These are phyloP conservation scores for Cancer borealis DNA, from an alignment of 2,888 invertebrate genomes.

Conservation along the genomic window DNA sequence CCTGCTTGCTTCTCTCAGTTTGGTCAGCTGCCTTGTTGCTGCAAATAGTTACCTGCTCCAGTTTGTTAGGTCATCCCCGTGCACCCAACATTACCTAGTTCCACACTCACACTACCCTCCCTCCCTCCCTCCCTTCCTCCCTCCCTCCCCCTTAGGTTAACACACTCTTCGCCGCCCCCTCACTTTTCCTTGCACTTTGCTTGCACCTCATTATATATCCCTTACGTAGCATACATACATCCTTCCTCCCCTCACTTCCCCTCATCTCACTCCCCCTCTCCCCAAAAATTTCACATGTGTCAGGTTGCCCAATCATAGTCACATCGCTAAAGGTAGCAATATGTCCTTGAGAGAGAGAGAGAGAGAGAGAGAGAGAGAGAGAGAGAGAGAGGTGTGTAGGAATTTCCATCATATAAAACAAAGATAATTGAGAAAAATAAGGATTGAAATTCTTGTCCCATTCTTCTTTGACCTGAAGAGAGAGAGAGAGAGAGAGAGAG, in stretches of 20 bases:
- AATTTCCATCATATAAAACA: not conserved
- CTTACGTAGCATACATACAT: no score
- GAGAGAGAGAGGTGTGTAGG: constrained; percentile 31
- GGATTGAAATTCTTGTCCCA: not conserved
- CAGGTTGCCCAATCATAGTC: not conserved
- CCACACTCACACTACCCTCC: no score
- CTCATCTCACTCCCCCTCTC: not conserved
- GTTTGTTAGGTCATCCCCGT: no score
- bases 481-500: constrained; percentile 60
- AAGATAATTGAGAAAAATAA: constrained; percentile 14
- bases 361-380: constrained; percentile 50
- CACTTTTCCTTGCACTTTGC: no score
- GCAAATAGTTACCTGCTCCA: not conserved
- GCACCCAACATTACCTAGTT: no score
- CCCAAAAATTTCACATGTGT: not conserved
- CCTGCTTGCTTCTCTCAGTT: not conserved
- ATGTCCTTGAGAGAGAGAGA: not conserved
- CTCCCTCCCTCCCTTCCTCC: no score
- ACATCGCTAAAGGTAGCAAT: not conserved
- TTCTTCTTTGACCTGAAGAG: constrained; percentile 32
- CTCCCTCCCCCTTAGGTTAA: no score
- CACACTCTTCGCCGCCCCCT: no score
- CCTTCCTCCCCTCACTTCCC: not conserved
- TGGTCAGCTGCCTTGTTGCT: not conserved
- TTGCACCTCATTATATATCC: no score